Evolutionary conservation across 2,888 invertebrate species (phyloP).

Genomic region (Lasioglossum malachurum): DNA sequence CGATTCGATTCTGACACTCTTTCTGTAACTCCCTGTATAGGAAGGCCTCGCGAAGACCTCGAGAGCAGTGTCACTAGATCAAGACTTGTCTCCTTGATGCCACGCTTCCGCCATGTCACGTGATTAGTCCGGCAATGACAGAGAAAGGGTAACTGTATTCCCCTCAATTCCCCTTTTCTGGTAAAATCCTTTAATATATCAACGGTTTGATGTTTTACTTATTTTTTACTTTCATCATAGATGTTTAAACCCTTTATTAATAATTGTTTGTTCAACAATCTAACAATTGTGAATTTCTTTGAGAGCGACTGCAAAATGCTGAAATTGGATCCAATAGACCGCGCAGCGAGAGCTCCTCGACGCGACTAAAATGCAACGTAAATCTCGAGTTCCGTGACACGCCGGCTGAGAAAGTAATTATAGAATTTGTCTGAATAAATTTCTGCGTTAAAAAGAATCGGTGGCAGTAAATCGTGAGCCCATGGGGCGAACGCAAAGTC

Average conservation of each 20-base stretch:
- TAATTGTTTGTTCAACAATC: background rate
- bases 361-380: constrained; percentile 63
- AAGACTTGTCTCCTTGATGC: too few relatives aligned
- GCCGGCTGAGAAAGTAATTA: constrained; percentile 81
- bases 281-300: background rate
- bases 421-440: constrained; percentile 84
- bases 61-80: too few relatives aligned
- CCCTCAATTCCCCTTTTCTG: too few relatives aligned
- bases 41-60: too few relatives aligned
- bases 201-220: too few relatives aligned
- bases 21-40: too few relatives aligned
- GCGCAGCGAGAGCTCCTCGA: constrained; percentile 15
- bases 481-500: constrained; percentile 69
- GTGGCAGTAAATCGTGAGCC: constrained; percentile 76
- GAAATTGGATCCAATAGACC: background rate
- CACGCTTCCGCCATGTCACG: too few relatives aligned
- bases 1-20: too few relatives aligned
- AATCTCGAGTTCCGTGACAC: constrained; percentile 71
- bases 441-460: constrained; percentile 74
- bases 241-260: background rate
- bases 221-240: background rate
- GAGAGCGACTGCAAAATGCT: background rate
- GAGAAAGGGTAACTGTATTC: too few relatives aligned
- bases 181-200: too few relatives aligned
- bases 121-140: too few relatives aligned